Evolutionary conservation across 2,113 vertebrate species (phyloP).

Genomic region (Monopterus albus): DNA sequence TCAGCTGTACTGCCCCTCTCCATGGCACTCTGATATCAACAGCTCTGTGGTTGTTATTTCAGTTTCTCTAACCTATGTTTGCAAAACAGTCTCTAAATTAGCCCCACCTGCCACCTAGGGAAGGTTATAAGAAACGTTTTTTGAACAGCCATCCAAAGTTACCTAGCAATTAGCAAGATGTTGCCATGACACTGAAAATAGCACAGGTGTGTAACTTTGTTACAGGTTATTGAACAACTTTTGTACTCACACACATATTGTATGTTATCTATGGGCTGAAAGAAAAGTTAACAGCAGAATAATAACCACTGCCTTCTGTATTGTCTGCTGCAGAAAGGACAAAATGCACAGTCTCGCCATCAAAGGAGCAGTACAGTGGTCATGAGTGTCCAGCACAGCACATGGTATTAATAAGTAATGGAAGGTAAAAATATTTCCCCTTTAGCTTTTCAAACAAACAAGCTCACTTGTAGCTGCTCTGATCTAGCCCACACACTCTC

Average conservation of each 20-base stretch:
- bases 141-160: too few species aligned
- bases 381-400: conserved; percentile 7
- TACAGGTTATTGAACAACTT: too few species aligned
- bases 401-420: conserved; percentile 16
- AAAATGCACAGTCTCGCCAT: conserved; percentile 1
- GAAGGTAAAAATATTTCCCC: conserved; percentile 41
- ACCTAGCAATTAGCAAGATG: too few species aligned
- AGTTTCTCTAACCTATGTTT: too few species aligned
- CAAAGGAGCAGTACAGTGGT: background rate
- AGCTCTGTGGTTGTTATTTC: too few species aligned
- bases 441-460: conserved; percentile 53
- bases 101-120: too few species aligned
- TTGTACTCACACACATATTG: background rate
- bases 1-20: too few species aligned
- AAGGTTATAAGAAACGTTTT: too few species aligned
- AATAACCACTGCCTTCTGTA: background rate
- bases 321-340: background rate
- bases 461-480: conserved; percentile 37
- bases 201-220: too few species aligned
- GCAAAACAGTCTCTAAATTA: too few species aligned
- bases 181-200: too few species aligned
- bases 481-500: conserved; percentile 61
- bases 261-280: background rate
- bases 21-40: too few species aligned
- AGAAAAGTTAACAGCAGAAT: conserved; percentile 1